phyloP scores from a whole-genome alignment of 2,888 invertebrate genomes.

The Hyposoter didymator region DNA sequence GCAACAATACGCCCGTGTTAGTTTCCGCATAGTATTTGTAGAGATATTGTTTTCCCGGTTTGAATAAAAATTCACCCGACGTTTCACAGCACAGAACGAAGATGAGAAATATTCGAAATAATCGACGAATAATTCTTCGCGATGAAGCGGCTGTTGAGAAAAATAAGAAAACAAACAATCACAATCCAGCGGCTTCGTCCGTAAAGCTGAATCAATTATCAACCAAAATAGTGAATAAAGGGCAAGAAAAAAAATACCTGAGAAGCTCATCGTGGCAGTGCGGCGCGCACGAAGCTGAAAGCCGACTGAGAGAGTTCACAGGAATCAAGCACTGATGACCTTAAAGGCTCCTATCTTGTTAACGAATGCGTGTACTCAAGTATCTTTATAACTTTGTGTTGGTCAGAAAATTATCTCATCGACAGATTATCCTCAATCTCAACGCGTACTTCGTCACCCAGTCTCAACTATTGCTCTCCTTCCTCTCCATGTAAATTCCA shows the following conservation, averaged over 20 bases:
- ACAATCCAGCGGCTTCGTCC: background rate
- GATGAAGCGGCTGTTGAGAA: slow-evolving; percentile 33
- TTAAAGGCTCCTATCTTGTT: slow-evolving; percentile 77
- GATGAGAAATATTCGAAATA: slow-evolving; percentile 21
- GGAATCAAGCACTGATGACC: slow-evolving; percentile 82
- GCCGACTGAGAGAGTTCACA: slow-evolving; percentile 78
- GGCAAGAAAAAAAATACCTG: slow-evolving; percentile 73
- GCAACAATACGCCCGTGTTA: slow-evolving; percentile 79
- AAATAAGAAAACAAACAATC: slow-evolving; percentile 14
- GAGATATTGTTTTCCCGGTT: slow-evolving; percentile 77
- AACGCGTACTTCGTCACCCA: slow-evolving; percentile 70
- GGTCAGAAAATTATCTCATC: slow-evolving; percentile 77
- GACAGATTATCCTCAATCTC: slow-evolving; percentile 77
- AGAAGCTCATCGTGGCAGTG: slow-evolving; percentile 77
- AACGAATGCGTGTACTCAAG: slow-evolving; percentile 73
- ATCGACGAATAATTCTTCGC: slow-evolving; percentile 19
- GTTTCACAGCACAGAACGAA: slow-evolving; percentile 43
- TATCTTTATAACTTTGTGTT: slow-evolving; percentile 69
- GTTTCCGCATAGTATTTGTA: slow-evolving; percentile 80
- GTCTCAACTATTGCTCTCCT: slow-evolving; percentile 22
- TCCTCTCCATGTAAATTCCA: background rate
- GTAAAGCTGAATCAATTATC: background rate
- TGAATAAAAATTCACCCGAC: slow-evolving; percentile 74
- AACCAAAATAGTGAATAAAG: slow-evolving; percentile 49
- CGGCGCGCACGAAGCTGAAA: slow-evolving; percentile 76